These are phyloP conservation scores for Meriones unguiculatus DNA, from an alignment of 2,113 vertebrate genomes.

Conservation along the genomic window DNA sequence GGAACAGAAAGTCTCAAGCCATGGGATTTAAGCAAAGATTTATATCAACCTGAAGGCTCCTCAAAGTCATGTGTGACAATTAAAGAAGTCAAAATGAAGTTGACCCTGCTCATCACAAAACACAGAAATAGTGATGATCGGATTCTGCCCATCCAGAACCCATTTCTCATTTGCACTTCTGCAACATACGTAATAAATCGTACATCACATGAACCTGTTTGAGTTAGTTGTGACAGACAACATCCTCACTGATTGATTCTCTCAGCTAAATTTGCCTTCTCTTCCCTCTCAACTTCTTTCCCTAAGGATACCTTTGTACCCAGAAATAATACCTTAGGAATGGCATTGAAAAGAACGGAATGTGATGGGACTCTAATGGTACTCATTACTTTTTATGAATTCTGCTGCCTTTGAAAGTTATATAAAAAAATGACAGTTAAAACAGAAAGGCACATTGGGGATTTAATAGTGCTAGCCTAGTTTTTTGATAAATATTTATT, in stretches of 20 bases:
- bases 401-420: slow-evolving; percentile 16
- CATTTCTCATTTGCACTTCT: background rate
- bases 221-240: background rate
- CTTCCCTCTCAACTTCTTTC: background rate
- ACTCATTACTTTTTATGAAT: background rate
- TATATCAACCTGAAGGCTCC: background rate
- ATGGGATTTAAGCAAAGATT: background rate
- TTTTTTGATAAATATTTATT: slow-evolving; percentile 40
- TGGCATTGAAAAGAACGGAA: background rate
- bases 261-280: background rate
- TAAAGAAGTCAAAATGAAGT: background rate
- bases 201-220: background rate
- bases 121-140: background rate
- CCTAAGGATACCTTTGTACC: background rate
- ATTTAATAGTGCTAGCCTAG: background rate
- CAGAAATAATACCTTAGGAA: background rate
- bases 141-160: background rate
- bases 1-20: background rate
- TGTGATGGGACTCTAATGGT: background rate
- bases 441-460: background rate
- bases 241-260: background rate
- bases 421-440: background rate
- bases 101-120: background rate
- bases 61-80: background rate
- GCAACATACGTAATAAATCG: background rate